Evolutionary conservation across 2,888 invertebrate genomes (phyloP).

Genomic region (Taphrorychus bicolor): DNA sequence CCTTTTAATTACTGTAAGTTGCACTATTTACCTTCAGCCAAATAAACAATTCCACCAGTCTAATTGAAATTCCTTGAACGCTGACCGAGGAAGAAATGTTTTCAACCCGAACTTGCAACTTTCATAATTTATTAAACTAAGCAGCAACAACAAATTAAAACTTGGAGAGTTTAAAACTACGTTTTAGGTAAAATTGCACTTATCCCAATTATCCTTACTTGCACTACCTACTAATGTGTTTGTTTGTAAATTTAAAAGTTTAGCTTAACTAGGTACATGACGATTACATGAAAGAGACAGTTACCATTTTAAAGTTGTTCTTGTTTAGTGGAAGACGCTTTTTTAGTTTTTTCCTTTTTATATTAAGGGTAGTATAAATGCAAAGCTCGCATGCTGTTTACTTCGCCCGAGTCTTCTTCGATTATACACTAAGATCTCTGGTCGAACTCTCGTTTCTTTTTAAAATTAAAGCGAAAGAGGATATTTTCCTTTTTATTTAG

Average conservation of each 20-base stretch:
- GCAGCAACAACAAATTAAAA: not conserved
- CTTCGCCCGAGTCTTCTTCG: not conserved
- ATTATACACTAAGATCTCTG: no score
- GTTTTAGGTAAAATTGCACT: no score
- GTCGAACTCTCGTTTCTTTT: not conserved
- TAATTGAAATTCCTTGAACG: not conserved
- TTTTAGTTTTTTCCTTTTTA: not conserved
- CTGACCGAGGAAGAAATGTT: not conserved
- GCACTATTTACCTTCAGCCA: not conserved
- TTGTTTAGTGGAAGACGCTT: not conserved
- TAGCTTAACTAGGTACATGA: not conserved
- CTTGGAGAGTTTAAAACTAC: no score
- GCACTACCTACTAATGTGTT: no score
- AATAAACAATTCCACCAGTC: not conserved
- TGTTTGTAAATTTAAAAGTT: no score
- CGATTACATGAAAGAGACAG: not conserved
- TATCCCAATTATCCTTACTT: no score
- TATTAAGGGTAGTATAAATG: constrained; percentile 28
- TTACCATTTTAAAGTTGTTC: not conserved
- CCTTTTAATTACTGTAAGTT: no score
- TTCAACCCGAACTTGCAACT: not conserved
- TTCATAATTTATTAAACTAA: not conserved
- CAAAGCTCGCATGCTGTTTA: constrained; percentile 11
- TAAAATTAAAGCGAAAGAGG: not conserved
- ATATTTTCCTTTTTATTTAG: not conserved